These are phyloP conservation scores for Sorex araneus DNA, from an alignment of 2,113 vertebrate genomes.

Conservation along the genomic window DNA sequence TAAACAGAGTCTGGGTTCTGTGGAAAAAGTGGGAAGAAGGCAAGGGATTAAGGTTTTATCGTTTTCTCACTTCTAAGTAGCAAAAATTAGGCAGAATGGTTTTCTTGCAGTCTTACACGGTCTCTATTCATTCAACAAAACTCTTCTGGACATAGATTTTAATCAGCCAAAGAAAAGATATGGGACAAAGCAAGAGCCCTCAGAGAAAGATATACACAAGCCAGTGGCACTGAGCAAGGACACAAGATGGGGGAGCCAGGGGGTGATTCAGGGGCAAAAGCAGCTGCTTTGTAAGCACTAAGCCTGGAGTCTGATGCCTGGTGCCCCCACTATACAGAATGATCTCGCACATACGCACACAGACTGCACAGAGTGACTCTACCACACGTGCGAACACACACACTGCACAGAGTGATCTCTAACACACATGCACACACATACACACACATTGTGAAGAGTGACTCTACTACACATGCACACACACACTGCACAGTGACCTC, in stretches of 20 bases:
- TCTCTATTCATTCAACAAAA: slow-evolving; percentile 43
- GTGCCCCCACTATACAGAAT: too few species aligned
- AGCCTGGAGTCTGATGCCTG: too few species aligned
- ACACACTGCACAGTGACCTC: too few species aligned
- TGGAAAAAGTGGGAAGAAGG: neutral
- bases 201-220: neutral
- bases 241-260: neutral
- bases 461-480: too few species aligned
- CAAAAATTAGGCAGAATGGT: neutral
- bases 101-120: neutral
- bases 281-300: too few species aligned
- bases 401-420: too few species aligned
- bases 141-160: neutral
- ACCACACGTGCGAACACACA: too few species aligned
- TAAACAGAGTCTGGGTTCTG: neutral
- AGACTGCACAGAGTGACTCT: too few species aligned
- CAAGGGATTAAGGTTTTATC: neutral
- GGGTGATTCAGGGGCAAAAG: too few species aligned
- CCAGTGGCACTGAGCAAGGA: neutral
- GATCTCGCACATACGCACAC: too few species aligned
- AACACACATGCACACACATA: too few species aligned
- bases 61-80: slow-evolving; percentile 36
- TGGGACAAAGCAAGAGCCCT: neutral
- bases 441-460: too few species aligned
- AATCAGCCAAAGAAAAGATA: slow-evolving; percentile 29